phyloP scores from a whole-genome alignment of 2,888 invertebrate genomes.

The Stenodema calcarata region DNA sequence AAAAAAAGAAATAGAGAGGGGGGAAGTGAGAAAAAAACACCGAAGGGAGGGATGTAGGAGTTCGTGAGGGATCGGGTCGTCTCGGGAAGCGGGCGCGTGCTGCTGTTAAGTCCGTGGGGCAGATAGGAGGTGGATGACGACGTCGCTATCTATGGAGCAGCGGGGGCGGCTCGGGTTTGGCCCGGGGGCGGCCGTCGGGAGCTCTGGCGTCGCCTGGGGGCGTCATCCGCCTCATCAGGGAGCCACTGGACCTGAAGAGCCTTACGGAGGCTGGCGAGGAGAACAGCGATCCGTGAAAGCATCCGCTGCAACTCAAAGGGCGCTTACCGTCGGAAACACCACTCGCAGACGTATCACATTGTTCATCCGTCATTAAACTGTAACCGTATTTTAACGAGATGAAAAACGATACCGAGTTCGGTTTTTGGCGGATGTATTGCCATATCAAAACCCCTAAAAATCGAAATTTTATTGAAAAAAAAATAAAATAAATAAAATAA shows the following conservation, averaged over 20 bases:
- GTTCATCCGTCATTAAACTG: too few species aligned
- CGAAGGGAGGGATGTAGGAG: too few species aligned
- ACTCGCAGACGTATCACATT: too few species aligned
- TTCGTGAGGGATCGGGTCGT: not conserved
- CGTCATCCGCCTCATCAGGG: constrained; percentile 25
- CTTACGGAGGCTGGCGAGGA: not conserved
- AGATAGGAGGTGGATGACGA: not conserved
- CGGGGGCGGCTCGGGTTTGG: not conserved
- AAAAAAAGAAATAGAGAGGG: not conserved
- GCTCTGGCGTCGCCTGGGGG: not conserved
- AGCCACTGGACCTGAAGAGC: not conserved
- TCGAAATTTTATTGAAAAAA: too few species aligned
- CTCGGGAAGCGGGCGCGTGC: not conserved
- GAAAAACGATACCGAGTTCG: too few species aligned
- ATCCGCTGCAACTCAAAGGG: not conserved
- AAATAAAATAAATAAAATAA: too few species aligned
- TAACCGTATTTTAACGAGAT: too few species aligned
- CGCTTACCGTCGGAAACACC: not conserved
- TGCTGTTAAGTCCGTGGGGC: not conserved
- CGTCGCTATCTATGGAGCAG: not conserved
- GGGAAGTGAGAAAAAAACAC: not conserved
- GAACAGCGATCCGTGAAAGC: constrained; percentile 26
- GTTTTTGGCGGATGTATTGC: too few species aligned
- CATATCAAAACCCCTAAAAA: too few species aligned
- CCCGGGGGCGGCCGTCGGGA: not conserved